A percentile compares a stretch with the other conserved stretches of the same genome.
Conservation (phyloP, 2,888 invertebrate species). For the Pyrgus malvae region DNA sequence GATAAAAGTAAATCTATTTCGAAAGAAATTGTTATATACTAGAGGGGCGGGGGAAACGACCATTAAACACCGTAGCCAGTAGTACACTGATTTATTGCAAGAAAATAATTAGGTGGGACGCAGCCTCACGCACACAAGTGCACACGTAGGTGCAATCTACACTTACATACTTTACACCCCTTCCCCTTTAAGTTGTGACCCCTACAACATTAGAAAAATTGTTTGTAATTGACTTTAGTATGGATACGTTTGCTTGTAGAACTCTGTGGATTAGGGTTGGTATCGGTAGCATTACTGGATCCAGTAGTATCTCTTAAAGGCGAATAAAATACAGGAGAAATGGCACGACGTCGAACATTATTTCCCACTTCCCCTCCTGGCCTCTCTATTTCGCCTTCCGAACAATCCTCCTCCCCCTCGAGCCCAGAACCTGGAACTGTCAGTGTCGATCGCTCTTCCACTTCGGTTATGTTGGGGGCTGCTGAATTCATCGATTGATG, state of each 20-base stretch:
- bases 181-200: background rate
- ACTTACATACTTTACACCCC: conserved; percentile 3
- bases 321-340: background rate
- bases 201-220: background rate
- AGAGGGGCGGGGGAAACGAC: too few relatives aligned
- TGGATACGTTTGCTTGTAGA: background rate
- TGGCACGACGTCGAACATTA: background rate
- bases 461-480: too few relatives aligned
- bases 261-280: background rate
- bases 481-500: too few relatives aligned
- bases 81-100: too few relatives aligned
- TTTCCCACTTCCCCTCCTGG: background rate
- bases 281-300: background rate
- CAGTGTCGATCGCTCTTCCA: background rate
- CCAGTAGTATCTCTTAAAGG: background rate
- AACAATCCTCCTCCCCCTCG: background rate
- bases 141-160: too few relatives aligned
- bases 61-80: too few relatives aligned
- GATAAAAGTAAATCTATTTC: too few relatives aligned
- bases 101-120: too few relatives aligned
- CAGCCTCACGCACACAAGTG: too few relatives aligned
- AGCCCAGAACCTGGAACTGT: background rate
- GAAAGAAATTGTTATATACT: too few relatives aligned
- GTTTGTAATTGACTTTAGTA: background rate
- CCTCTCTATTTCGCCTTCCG: background rate